Evolutionary conservation across 1,140 invertebrate species (phyloP), one percentile per base, ranked within the genome.

Genomic region (Campodea augens): DNA sequence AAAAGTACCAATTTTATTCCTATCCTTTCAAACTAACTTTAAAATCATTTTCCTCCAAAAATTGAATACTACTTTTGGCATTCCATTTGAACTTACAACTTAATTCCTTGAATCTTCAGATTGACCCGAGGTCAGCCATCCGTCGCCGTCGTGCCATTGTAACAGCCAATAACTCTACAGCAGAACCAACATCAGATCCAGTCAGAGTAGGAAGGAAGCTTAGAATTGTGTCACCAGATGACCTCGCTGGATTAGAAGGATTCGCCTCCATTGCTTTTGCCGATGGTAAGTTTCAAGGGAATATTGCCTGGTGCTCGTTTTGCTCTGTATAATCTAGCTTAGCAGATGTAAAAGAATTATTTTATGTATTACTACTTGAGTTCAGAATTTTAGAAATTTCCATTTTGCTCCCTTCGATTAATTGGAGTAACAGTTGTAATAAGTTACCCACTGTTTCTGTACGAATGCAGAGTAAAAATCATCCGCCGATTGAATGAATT

Each of bases 121-220:
- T 44, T 66, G 70, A 73, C 29, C 65, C 70, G 0, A 63, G 75
- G 0, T 68, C 66, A 23, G 66, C 78, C 44, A 66, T 65, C 19
- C 75, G 75, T 51, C 66, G 69, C 19, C 66, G 77, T 43, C 67
- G 68, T 48, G 73, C 78, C 1, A 69, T 78, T 69, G 73, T 10
- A 73, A 77, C 48, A 74, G 78, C 51, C 55, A 78, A 18, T 62
- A 63, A 38, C 47, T 51, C 42, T 43, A 52, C 32, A 45, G 57
- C 47, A 15, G 46, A 29, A 41, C 52, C 23, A 52, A 54, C 44
- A 40, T 56, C 15, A 53, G 59, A 42, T 24, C 46, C 44, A 13
- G 49, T 55, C 24, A 47, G 53, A n/a, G 22, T 60, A 15, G 52
- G 51, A n/a, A 41, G 58, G 18, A 45, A 48, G 7, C 49, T 62